Base-by-base conservation (phyloP, 2,888 invertebrate species). In the Melieria omissa region DNA sequence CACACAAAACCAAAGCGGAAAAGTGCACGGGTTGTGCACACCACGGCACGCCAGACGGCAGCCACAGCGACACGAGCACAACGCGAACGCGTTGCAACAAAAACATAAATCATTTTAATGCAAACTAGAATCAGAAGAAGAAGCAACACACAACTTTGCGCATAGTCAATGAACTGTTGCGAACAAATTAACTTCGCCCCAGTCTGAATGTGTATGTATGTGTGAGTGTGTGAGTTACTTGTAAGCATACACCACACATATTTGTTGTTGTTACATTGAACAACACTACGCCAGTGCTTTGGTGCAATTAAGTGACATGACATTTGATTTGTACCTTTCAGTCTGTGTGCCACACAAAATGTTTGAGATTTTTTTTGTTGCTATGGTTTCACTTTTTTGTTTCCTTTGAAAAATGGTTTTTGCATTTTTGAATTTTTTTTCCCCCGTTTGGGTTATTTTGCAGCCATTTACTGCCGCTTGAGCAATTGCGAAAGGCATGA, bases 261-360 rank as follows among this genome's bases (percentile, higher is more conserved):
- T 8, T 12, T 9, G n/a, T 45, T 9, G 44, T 58, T 12, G 5
- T 42, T 16, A 62, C 12, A 41, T 12, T 9, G 61, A 44, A 9
- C n/a, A 45, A 45, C 29, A 29, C 29, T 29, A 3, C 3, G 29
- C 29, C 29, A 29, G 29, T 29, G 29, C 29, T 61, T 44, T 41
- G 10, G 73, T 74, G 76, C 77, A 77, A 77, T 77, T 76, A 77
- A 73, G 73, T 77, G 75, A 72, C 76, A 76, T 76, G 77, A 75
- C 77, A 75, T 74, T 75, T 76, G 76, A 77, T 77, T 77, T 77
- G 75, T 68, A 67, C 58, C 55, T n/a, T 66, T 71, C 64, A 57
- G 29, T 64, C 47, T 58, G 44, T 54, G 29, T 29, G 29, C 29
- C 29, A 29, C 29, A 29, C 29, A 29, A 65, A 71, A 55, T 65